These are phyloP conservation scores for Temnopleurus reevesii DNA, from an alignment of 53 echinoderm and acorn worm species.

Conservation along the genomic window DNA sequence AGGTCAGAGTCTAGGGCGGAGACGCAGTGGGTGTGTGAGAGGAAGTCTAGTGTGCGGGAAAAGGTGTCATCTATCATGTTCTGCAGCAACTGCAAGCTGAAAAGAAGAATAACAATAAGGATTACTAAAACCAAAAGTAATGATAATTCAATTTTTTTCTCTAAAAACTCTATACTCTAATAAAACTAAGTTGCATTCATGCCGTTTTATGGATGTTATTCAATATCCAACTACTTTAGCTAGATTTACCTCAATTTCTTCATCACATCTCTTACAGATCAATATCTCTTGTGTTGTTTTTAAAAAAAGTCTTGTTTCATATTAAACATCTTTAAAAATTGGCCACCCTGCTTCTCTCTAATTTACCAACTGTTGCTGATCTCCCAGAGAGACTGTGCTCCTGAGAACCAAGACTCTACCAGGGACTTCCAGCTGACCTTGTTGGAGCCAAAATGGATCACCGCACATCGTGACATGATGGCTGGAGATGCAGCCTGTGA, in stretches of 20 bases:
- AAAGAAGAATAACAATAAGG: background rate
- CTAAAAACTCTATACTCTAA: too few species aligned
- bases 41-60: slow-evolving; percentile 79
- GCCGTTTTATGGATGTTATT: too few species aligned
- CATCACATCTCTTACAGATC: too few species aligned
- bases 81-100: slow-evolving; percentile 82
- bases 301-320: too few species aligned
- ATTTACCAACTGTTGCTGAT: slow-evolving; percentile 78
- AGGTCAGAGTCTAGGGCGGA: slow-evolving; percentile 74
- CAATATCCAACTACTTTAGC: too few species aligned
- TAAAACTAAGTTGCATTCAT: too few species aligned
- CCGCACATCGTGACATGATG: slow-evolving; percentile 73
- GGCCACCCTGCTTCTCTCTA: too few species aligned
- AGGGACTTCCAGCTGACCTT: slow-evolving; percentile 88
- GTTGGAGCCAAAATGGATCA: slow-evolving; percentile 71
- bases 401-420: slow-evolving; percentile 86
- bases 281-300: too few species aligned
- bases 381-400: slow-evolving; percentile 86
- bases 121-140: too few species aligned
- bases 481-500: slow-evolving; percentile 88
- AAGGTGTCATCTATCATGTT: slow-evolving; percentile 80
- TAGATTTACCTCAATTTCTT: too few species aligned
- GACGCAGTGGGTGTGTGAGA: slow-evolving; percentile 66
- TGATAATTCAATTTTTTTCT: too few species aligned
- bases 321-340: too few species aligned